Evolutionary conservation across 2,797 vertebrate genomes (phyloP).

Genomic region (Malurus leucopterus): DNA sequence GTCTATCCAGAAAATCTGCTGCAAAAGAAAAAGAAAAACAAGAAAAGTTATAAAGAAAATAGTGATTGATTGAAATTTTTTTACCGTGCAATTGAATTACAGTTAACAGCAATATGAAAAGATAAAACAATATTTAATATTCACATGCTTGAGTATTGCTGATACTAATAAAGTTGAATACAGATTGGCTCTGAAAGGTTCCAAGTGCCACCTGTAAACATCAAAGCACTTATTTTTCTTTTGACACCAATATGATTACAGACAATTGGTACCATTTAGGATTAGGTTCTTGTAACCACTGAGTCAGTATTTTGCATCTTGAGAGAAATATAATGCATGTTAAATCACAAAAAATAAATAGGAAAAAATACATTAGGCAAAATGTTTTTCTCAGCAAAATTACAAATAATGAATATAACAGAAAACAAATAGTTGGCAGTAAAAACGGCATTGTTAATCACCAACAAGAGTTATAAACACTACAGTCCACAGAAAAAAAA

Average conservation of each 20-base stretch:
- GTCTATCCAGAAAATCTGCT: constrained; percentile 75
- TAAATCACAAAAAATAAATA: neutral
- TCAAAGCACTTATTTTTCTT: neutral
- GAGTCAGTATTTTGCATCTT: neutral
- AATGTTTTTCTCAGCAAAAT: neutral
- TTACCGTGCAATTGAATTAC: constrained; percentile 33
- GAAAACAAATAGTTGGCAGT: neutral
- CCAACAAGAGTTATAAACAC: neutral
- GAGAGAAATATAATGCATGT: neutral
- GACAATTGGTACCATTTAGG: neutral
- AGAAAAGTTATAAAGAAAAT: constrained; percentile 75
- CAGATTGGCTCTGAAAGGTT: neutral
- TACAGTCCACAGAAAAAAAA: neutral
- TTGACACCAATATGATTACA: neutral
- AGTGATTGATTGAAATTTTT: constrained; percentile 6
- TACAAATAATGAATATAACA: neutral
- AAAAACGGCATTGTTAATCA: neutral
- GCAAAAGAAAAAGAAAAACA: constrained; percentile 84
- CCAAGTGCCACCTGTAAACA: neutral
- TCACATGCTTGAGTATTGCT: neutral
- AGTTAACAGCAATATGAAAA: constrained; percentile 2
- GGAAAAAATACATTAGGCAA: neutral
- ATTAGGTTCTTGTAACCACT: neutral
- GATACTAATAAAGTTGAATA: neutral
- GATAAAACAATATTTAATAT: constrained; percentile 9